Evolutionary conservation across 2,888 invertebrate species (phyloP).

Genomic region (Meganola albula): DNA sequence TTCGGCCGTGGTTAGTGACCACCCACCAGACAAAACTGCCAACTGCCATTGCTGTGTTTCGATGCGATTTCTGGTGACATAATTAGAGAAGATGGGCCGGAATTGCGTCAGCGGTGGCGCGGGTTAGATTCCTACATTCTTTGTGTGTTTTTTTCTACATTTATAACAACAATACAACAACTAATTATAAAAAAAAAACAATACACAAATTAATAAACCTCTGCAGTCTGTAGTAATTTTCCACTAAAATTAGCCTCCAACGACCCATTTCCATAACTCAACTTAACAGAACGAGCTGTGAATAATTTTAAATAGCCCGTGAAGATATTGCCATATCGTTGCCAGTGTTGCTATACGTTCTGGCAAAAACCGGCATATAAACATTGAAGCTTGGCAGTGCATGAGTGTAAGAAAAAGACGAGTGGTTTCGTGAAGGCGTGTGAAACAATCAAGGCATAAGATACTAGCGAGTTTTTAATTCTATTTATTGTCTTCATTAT

Average conservation of each 20-base stretch:
- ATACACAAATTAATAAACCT: no score
- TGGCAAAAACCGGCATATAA: constrained; percentile 34
- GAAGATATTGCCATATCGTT: constrained; percentile 19
- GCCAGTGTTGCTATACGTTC: constrained; percentile 37
- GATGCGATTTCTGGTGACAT: no score
- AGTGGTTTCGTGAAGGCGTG: constrained; percentile 35
- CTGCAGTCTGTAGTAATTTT: not conserved
- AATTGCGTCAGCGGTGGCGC: no score
- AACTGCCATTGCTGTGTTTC: no score
- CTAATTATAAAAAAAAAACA: no score
- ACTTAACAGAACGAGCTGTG: constrained; percentile 13
- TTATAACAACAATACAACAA: no score
- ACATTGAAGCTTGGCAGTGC: constrained; percentile 43
- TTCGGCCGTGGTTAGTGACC: no score
- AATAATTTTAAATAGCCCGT: constrained; percentile 38
- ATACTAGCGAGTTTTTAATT: constrained; percentile 1
- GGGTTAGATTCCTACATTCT: no score
- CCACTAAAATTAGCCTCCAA: not conserved
- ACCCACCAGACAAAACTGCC: no score
- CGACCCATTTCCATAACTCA: not conserved
- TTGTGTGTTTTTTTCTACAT: no score
- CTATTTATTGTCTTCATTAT: no score
- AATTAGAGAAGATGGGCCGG: no score
- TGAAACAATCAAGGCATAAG: constrained; percentile 5
- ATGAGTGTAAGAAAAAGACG: constrained; percentile 43